phyloP scores from a whole-genome alignment of 2,888 invertebrate species.

The Cordylochernes scorpioides region DNA sequence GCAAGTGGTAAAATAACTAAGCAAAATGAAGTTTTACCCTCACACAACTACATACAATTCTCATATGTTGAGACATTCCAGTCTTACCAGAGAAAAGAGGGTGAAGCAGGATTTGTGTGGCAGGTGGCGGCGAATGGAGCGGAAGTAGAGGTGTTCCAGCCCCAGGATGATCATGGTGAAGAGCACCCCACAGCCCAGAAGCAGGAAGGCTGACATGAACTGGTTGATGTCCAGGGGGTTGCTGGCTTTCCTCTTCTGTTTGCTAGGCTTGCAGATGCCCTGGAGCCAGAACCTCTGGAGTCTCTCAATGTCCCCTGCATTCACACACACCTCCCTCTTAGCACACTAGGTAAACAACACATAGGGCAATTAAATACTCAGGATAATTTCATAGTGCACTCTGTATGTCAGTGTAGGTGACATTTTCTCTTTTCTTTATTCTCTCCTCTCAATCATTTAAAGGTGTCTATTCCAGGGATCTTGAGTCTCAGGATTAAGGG shows the following conservation, averaged over 20 bases:
- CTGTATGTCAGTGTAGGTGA: too few species aligned
- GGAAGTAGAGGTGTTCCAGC: constrained; percentile 80
- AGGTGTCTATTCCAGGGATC: too few species aligned
- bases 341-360: too few species aligned
- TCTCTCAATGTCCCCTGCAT: constrained; percentile 61
- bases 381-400: too few species aligned
- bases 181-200: constrained; percentile 77
- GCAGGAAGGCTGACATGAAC: constrained; percentile 84
- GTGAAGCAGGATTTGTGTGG: constrained; percentile 67
- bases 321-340: not conserved
- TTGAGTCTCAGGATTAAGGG: too few species aligned
- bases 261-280: constrained; percentile 72
- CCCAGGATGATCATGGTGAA: constrained; percentile 60
- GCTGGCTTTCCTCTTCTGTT: constrained; percentile 41
- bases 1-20: too few species aligned
- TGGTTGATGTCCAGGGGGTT: constrained; percentile 34
- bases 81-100: constrained; percentile 74
- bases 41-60: too few species aligned
- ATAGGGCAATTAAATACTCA: too few species aligned
- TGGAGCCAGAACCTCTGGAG: constrained; percentile 81
- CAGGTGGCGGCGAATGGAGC: constrained; percentile 52
- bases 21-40: too few species aligned
- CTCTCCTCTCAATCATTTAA: too few species aligned
- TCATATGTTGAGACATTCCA: constrained; percentile 35
- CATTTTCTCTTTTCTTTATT: too few species aligned